Base-by-base conservation (phyloP, 2,113 vertebrate genomes). In the Poeciliopsis prolifica region DNA sequence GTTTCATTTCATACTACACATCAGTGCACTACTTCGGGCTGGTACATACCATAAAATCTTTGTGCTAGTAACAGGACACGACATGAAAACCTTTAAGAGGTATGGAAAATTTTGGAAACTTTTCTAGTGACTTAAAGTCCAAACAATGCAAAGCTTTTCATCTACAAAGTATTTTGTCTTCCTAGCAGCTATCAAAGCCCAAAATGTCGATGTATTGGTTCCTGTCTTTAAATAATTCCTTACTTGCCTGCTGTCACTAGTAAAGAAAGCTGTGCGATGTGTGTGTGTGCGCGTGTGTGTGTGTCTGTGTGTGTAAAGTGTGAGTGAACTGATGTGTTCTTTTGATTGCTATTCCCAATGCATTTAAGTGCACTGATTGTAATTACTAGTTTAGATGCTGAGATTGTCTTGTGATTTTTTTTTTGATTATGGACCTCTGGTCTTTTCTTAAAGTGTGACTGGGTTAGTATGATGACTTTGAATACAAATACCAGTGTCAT, bases 341-440 rank as follows among this genome's bases (percentile, higher is more conserved):
- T 67, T 11, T 86, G 82, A 90, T 91, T 85, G 70, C 64, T 82
- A 86, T 88, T 74, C 74, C 82, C 80, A 42, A 42, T 3, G 31
- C 29, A 63, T 75, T 51, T 60, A 19, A 2, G 35, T 62, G 54
- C 29, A 13, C 68, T 90, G 83, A 91, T 90, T 89, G 71, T 84
- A 86, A 89, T 87, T 86, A 71, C 66, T 70, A 19, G 82, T 74
- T 79, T 42, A 67, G 48, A 75, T 74, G 65, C 65, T 65, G 67
- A 72, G 76, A 68, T 63, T 22, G 48, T 68, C 64, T 79, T 74
- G 31, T 68, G 62, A 67, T 24, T 65, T 61, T 68, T n/a, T 67
- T 14, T n/a, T 26, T 42, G 7, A n/a, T 58, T 61, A 19, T 31
- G 54, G 64, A 58, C 69, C 8, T 0, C 17, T 64, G 26, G 28